Conservation (phyloP, 2,797 vertebrate species). For the Gallinago nigripennis region DNA sequence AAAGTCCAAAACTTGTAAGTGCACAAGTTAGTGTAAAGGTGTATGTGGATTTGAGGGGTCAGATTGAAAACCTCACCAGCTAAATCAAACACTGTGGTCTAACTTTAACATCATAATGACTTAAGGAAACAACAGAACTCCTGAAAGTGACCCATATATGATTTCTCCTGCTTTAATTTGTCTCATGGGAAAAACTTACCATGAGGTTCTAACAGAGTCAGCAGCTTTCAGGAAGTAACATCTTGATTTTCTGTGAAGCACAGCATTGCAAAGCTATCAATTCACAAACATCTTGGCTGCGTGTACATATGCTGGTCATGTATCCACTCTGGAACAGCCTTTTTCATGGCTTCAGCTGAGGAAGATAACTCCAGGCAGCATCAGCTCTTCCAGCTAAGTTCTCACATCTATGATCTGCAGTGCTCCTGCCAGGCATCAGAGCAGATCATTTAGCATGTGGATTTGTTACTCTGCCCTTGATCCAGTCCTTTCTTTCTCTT, state of each 20-base stretch:
- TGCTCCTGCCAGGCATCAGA: background rate
- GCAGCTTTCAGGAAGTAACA: background rate
- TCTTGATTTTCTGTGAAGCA: constrained; percentile 3
- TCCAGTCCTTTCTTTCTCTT: background rate
- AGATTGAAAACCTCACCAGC: background rate
- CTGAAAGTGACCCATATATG: background rate
- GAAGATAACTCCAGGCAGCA: background rate
- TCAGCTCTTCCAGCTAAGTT: background rate
- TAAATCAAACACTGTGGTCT: background rate
- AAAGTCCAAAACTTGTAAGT: background rate
- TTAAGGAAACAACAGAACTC: background rate
- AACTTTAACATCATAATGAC: background rate
- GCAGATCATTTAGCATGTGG: background rate
- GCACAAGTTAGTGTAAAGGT: background rate
- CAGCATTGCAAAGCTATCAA: background rate
- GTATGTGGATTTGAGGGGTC: background rate
- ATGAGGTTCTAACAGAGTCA: background rate
- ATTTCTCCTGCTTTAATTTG: background rate
- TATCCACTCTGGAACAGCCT: background rate
- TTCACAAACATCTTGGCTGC: background rate
- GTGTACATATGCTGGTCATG: background rate
- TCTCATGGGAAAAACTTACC: background rate
- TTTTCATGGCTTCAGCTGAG: background rate
- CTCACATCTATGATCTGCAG: background rate
- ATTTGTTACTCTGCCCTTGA: background rate